These are phyloP conservation scores for Acanthurus tractus DNA, from an alignment of 2,797 vertebrate species.

Conservation along the genomic window DNA sequence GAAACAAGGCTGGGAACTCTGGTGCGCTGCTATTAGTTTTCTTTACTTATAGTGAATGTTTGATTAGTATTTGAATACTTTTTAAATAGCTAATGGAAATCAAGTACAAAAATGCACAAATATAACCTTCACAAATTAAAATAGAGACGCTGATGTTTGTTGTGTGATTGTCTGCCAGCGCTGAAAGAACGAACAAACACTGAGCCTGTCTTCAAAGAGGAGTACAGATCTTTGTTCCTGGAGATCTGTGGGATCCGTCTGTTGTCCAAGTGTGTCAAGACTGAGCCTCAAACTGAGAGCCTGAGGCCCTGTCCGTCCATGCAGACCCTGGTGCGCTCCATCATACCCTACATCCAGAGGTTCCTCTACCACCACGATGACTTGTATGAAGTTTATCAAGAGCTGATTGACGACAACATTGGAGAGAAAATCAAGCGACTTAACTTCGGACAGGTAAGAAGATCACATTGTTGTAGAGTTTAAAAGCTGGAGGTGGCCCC, in stretches of 20 bases:
- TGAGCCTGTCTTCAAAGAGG: conserved; percentile 71
- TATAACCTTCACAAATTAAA: background rate
- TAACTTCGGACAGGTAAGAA: conserved; percentile 80
- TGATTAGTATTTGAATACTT: background rate
- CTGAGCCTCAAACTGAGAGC: conserved; percentile 77
- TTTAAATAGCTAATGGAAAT: background rate
- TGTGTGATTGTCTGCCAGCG: background rate
- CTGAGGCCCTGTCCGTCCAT: conserved; percentile 78
- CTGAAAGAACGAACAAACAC: conserved; percentile 16
- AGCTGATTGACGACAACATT: conserved; percentile 76
- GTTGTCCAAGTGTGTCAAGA: conserved; percentile 80
- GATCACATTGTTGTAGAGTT: background rate
- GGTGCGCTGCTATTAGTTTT: conserved; percentile 55
- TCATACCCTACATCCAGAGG: conserved; percentile 86
- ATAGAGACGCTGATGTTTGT: background rate
- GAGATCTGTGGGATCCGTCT: conserved; percentile 81
- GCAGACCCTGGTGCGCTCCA: conserved; percentile 78
- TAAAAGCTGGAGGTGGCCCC: background rate
- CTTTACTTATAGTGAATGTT: background rate
- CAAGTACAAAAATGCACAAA: background rate
- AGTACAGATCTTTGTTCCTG: conserved; percentile 80
- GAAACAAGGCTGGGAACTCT: conserved; percentile 40
- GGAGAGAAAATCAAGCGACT: conserved; percentile 75
- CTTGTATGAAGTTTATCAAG: conserved; percentile 71
- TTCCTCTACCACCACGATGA: conserved; percentile 83